These are phyloP conservation scores for Aurelia sp. DNA, from an alignment of 30 jellyfish, hydroid and myxozoan species.

Conservation along the genomic window DNA sequence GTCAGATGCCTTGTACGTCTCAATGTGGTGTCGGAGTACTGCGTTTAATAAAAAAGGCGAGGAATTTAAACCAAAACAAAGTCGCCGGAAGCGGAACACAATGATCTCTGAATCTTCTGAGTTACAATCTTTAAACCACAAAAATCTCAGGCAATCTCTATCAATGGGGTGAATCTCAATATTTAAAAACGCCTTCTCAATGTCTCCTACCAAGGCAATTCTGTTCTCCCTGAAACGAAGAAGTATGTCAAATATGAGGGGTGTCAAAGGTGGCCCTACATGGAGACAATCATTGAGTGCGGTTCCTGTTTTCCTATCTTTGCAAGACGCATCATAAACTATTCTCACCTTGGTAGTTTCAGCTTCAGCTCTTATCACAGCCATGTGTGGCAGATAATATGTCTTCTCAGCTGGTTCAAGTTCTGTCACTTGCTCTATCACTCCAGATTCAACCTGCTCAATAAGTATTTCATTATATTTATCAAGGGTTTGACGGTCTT, in stretches of 20 bases:
- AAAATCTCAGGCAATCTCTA: constrained; percentile 63
- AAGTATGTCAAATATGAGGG: constrained; percentile 35
- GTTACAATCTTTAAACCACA: constrained; percentile 18
- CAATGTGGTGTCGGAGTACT: constrained; percentile 26
- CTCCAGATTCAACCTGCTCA: constrained; percentile 51
- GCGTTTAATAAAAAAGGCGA: constrained; percentile 13
- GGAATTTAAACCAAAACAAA: neutral
- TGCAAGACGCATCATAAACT: constrained; percentile 47
- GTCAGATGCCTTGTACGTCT: constrained; percentile 22
- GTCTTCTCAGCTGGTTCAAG: constrained; percentile 41
- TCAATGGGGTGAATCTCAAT: constrained; percentile 42
- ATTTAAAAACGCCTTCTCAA: constrained; percentile 50
- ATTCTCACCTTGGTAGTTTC: constrained; percentile 55
- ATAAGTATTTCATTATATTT: constrained; percentile 19
- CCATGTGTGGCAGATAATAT: constrained; percentile 22
- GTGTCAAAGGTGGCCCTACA: constrained; percentile 47
- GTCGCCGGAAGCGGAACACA: constrained; percentile 15
- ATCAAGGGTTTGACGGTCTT: constrained; percentile 8
- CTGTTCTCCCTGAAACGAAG: constrained; percentile 32
- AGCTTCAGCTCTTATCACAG: constrained; percentile 40
- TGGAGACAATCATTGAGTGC: constrained; percentile 44
- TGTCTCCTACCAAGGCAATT: constrained; percentile 27
- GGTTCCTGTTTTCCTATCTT: constrained; percentile 29
- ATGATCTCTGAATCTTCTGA: constrained; percentile 6
- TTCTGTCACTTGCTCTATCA: constrained; percentile 45